Percentiles rank a stretch among this genome's conserved stretches.
Evolutionary conservation across 2,888 invertebrate genomes (phyloP).

Genomic region (Aleiodes testaceus): DNA sequence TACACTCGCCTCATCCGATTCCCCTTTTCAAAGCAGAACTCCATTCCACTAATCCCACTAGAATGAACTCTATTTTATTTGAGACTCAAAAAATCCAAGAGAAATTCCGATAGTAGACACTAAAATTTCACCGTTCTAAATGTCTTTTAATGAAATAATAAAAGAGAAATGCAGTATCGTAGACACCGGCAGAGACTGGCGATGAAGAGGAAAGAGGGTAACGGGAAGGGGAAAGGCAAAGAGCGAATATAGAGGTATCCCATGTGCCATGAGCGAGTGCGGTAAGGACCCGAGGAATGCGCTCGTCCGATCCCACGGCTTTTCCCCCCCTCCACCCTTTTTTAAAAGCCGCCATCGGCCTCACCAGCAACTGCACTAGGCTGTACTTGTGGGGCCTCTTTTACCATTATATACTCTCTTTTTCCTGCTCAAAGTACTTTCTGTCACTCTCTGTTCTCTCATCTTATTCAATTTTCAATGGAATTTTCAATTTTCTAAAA

Average conservation of each 20-base stretch:
- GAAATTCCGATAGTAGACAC: too few relatives aligned
- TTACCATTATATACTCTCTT: conserved; percentile 30
- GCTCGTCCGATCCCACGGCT: conserved; percentile 72
- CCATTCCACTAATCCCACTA: neutral
- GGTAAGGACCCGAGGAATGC: conserved; percentile 70
- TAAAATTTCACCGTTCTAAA: too few relatives aligned
- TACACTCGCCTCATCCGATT: conserved; percentile 42
- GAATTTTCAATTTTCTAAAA: neutral
- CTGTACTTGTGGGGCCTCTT: conserved; percentile 46
- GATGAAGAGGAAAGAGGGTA: conserved; percentile 46
- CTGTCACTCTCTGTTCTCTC: conserved; percentile 35
- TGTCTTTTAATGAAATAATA: conserved; percentile 14
- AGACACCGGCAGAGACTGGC: conserved; percentile 20
- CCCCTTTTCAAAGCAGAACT: neutral
- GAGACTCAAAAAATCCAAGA: too few relatives aligned
- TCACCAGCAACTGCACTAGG: conserved; percentile 22
- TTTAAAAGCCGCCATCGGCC: conserved; percentile 5
- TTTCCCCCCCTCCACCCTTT: conserved; percentile 61
- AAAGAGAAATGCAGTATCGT: conserved; percentile 8
- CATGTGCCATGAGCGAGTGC: conserved; percentile 60
- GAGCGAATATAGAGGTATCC: conserved; percentile 60
- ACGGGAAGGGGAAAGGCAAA: conserved; percentile 51
- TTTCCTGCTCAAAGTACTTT: conserved; percentile 50
- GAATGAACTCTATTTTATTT: too few relatives aligned
- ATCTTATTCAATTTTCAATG: conserved; percentile 6